These are phyloP conservation scores for Odocoileus virginianus DNA, from an alignment of 2,113 vertebrate genomes.

Conservation along the genomic window DNA sequence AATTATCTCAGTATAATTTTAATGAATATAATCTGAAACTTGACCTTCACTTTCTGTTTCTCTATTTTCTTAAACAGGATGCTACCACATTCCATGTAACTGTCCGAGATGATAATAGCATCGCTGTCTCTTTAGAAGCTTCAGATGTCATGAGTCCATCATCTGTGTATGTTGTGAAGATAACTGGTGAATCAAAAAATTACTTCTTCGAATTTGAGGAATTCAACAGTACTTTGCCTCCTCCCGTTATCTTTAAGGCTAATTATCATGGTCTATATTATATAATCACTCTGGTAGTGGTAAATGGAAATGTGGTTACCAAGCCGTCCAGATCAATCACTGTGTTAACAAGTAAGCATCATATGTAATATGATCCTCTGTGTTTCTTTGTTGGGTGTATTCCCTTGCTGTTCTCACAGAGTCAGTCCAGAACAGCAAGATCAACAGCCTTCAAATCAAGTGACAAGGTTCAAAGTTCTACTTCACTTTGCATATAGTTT, in stretches of 20 bases:
- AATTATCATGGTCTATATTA: constrained; percentile 92
- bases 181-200: constrained; percentile 90
- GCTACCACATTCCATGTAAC: constrained; percentile 83
- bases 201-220: constrained; percentile 88
- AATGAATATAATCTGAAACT: background rate
- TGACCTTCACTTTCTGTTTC: constrained; percentile 31
- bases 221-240: constrained; percentile 82
- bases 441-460: background rate
- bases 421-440: background rate
- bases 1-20: background rate
- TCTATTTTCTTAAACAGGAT: constrained; percentile 77
- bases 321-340: constrained; percentile 84
- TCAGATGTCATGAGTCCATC: constrained; percentile 85
- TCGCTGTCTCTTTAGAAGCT: constrained; percentile 84
- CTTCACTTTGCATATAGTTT: background rate
- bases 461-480: background rate
- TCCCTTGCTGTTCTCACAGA: background rate
- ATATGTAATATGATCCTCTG: background rate
- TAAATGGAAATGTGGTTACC: constrained; percentile 83
- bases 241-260: constrained; percentile 87
- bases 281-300: constrained; percentile 87
- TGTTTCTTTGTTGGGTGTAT: background rate
- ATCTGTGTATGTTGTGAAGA: constrained; percentile 88
- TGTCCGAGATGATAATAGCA: constrained; percentile 83
- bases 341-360: constrained; percentile 92